These are phyloP conservation scores for Nesoenas mayeri DNA, from an alignment of 2,113 vertebrate species.

Conservation along the genomic window DNA sequence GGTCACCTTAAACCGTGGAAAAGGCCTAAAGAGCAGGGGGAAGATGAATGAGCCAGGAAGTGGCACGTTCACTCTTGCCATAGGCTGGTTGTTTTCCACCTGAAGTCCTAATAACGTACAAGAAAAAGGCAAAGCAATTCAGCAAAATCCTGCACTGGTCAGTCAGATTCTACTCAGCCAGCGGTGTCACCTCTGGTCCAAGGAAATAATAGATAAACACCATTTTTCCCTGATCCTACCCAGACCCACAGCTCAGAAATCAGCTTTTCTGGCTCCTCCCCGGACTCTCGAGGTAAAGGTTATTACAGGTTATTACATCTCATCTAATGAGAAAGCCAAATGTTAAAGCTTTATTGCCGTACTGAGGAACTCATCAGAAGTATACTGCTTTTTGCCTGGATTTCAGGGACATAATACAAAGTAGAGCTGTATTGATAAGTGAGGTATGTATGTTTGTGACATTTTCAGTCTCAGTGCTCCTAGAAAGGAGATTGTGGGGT, in stretches of 20 bases:
- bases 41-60: not conserved
- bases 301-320: not conserved
- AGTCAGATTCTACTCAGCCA: not conserved
- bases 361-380: not conserved
- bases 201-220: not conserved
- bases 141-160: not conserved
- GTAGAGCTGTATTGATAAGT: not conserved
- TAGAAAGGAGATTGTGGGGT: not conserved
- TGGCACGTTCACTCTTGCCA: fast-evolving
- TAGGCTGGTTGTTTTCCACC: not conserved
- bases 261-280: not conserved
- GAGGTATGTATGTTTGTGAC: not conserved
- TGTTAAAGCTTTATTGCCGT: not conserved
- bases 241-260: not conserved
- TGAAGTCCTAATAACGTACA: not conserved
- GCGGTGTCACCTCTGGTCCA: not conserved
- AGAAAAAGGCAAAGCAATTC: not conserved
- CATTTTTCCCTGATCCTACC: not conserved
- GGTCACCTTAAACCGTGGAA: slow-evolving; percentile 34
- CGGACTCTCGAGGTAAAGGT: not conserved
- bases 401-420: not conserved
- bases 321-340: not conserved
- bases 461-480: not conserved
- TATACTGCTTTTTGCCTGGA: not conserved
- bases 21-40: not conserved